A percentile compares a stretch with the other conserved stretches of the same genome.
phyloP scores from a whole-genome alignment of 2,888 invertebrate genomes.

The Pristionchus japonicus region DNA sequence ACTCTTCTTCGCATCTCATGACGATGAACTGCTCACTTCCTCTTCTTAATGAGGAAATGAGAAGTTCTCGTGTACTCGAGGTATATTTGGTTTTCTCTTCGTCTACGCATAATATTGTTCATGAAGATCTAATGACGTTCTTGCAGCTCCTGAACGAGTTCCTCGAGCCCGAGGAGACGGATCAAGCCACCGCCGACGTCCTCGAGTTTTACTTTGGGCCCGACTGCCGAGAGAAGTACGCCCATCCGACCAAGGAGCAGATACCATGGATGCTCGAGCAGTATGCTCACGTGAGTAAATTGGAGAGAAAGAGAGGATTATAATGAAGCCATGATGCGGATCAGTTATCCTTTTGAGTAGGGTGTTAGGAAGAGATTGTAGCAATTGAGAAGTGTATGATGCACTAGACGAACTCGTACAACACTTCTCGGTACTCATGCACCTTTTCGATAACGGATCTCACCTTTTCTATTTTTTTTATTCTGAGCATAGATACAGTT shows the following conservation, averaged over 20 bases:
- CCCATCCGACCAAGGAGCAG: background rate
- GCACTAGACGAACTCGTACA: no score
- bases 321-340: background rate
- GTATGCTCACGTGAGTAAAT: background rate
- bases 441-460: no score
- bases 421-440: no score
- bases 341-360: no score
- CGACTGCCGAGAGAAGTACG: background rate
- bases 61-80: background rate
- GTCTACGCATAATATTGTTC: no score
- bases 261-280: background rate
- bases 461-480: no score
- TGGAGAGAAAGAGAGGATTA: background rate
- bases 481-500: no score
- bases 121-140: background rate
- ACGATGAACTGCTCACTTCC: background rate
- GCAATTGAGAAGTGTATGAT: no score
- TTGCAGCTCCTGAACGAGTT: slow-evolving; percentile 28
- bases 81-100: no score
- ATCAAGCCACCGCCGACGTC: background rate
- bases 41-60: background rate
- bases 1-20: background rate
- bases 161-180: background rate
- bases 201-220: slow-evolving; percentile 15
- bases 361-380: no score